A percentile compares a stretch with the other conserved stretches of the same genome.
phyloP scores from a whole-genome alignment of 1,140 invertebrate genomes.

The Stratiolaelaps scimitus region DNA sequence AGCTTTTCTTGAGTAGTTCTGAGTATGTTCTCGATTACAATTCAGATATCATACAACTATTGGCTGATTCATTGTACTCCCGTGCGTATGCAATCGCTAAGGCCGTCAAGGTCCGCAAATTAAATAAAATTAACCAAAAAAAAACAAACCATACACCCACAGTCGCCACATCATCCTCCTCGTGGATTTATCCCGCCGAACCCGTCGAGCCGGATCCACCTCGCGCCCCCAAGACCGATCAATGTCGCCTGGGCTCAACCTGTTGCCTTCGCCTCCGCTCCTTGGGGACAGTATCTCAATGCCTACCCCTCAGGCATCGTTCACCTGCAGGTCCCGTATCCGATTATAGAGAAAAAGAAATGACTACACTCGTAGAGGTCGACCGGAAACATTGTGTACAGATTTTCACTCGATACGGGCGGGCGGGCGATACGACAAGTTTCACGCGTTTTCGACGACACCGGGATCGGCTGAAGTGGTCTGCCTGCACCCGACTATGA shows the following conservation, averaged over 20 bases:
- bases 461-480: too few relatives aligned
- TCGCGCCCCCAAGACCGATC: neutral
- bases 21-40: too few relatives aligned
- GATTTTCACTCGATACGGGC: neutral
- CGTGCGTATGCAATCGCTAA: too few relatives aligned
- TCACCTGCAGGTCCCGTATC: neutral
- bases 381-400: neutral
- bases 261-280: neutral
- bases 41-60: too few relatives aligned
- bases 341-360: constrained; percentile 4
- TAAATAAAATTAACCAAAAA: too few relatives aligned
- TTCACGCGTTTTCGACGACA: too few relatives aligned
- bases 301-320: neutral
- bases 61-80: too few relatives aligned
- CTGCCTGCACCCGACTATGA: too few relatives aligned
- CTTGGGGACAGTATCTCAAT: neutral
- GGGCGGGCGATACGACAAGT: too few relatives aligned
- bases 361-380: neutral
- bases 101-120: too few relatives aligned
- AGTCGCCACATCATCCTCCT: constrained; percentile 18
- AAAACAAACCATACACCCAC: too few relatives aligned
- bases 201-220: neutral
- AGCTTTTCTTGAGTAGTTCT: too few relatives aligned
- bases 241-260: neutral
- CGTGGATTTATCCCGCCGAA: neutral